A percentile compares a stretch with the other conserved stretches of the same genome.
Conservation (phyloP, 2,113 vertebrate genomes). For the Lamprologus speciosus region DNA sequence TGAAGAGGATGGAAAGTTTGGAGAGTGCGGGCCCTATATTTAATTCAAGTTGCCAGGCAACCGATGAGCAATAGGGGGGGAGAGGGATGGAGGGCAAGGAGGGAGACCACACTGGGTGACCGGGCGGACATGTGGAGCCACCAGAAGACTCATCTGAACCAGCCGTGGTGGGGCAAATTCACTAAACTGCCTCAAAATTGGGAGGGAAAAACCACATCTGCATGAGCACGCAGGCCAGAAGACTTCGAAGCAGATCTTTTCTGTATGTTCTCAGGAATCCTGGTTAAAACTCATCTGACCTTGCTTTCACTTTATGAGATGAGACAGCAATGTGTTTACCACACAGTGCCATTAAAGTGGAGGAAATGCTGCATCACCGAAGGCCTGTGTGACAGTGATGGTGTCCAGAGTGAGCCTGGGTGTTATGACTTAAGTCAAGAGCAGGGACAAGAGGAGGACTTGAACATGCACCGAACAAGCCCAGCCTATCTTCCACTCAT, state of each 20-base stretch:
- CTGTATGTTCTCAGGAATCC: background rate
- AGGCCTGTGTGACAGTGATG: slow-evolving; percentile 57
- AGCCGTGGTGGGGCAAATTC: background rate
- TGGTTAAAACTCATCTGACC: background rate
- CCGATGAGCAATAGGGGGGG: slow-evolving; percentile 64
- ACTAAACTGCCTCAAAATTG: background rate
- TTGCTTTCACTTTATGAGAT: background rate
- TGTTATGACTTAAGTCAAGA: slow-evolving; percentile 34
- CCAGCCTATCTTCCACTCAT: background rate
- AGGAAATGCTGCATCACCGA: slow-evolving; percentile 42
- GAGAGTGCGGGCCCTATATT: slow-evolving; percentile 71
- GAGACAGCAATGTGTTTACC: slow-evolving; percentile 20
- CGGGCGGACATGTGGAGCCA: background rate
- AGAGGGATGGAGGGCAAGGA: slow-evolving; percentile 43
- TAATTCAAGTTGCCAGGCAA: slow-evolving; percentile 70
- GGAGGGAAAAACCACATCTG: slow-evolving; percentile 1
- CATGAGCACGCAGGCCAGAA: background rate
- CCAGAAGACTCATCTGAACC: background rate
- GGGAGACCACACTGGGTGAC: slow-evolving; percentile 52
- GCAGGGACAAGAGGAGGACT: background rate
- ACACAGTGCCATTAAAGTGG: slow-evolving; percentile 20
- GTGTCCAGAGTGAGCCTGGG: slow-evolving; percentile 43
- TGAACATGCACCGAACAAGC: background rate
- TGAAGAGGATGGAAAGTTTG: slow-evolving; percentile 71
- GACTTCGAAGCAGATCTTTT: background rate